Evolutionary conservation across 1,140 invertebrate genomes (phyloP).

Genomic region (Pogonus chalceus): DNA sequence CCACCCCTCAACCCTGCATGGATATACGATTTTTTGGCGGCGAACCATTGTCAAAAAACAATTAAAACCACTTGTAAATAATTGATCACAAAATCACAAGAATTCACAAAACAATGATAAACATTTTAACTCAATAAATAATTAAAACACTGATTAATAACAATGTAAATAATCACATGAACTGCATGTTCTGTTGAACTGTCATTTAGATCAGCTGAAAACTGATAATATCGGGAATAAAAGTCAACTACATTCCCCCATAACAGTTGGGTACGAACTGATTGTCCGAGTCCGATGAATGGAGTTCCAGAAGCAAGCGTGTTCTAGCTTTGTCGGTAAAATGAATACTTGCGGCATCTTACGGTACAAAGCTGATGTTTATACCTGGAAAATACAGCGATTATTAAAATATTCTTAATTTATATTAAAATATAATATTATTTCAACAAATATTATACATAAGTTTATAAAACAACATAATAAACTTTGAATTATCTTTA

Average conservation of each 20-base stretch:
- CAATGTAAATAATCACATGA: background rate
- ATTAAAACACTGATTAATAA: background rate
- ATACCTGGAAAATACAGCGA: too few species aligned
- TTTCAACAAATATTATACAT: too few species aligned
- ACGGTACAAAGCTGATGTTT: too few species aligned
- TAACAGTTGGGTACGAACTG: background rate
- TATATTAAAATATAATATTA: too few species aligned
- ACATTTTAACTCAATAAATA: background rate
- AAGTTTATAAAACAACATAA: too few species aligned
- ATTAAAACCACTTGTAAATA: too few species aligned
- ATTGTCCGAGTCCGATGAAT: background rate
- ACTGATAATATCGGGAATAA: background rate
- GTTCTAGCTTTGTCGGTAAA: too few species aligned
- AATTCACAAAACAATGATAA: background rate
- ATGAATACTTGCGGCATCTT: too few species aligned
- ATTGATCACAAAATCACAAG: background rate
- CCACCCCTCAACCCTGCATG: slow-evolving; percentile 60
- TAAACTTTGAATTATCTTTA: too few species aligned
- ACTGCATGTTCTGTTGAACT: background rate
- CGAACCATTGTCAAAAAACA: slow-evolving; percentile 26
- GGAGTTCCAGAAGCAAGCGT: background rate
- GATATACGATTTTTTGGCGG: slow-evolving; percentile 42
- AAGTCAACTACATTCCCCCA: background rate
- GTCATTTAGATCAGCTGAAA: background rate
- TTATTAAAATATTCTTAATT: too few species aligned